phyloP scores from a whole-genome alignment of 2,113 vertebrate species.

The Zapus hudsonius region DNA sequence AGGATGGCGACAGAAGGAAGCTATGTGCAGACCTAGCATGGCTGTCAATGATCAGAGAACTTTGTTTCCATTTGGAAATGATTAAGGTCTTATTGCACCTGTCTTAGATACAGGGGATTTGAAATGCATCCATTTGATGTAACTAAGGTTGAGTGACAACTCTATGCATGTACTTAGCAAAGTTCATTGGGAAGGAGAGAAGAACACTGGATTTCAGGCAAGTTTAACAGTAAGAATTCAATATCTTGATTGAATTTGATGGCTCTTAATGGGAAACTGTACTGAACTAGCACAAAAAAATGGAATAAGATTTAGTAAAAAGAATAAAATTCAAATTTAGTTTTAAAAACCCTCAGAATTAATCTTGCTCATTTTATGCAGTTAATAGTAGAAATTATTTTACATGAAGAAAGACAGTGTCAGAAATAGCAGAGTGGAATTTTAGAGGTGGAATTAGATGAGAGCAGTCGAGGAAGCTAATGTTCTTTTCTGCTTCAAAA shows the following conservation, averaged over 20 bases:
- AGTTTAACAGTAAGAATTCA: conserved; percentile 62
- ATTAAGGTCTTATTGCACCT: conserved; percentile 78
- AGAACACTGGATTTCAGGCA: conserved; percentile 65
- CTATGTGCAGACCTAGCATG: not conserved
- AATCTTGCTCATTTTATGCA: conserved; percentile 65
- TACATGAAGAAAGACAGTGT: conserved; percentile 50
- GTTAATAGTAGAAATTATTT: conserved; percentile 68
- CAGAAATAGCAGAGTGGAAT: conserved; percentile 53
- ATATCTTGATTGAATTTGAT: conserved; percentile 65
- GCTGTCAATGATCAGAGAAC: conserved; percentile 55
- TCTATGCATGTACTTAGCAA: conserved; percentile 76
- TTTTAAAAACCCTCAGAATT: conserved; percentile 44
- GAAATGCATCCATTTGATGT: conserved; percentile 72
- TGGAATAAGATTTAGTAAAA: conserved; percentile 50
- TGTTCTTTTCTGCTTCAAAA: conserved; percentile 50
- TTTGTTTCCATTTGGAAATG: conserved; percentile 77
- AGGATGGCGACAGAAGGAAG: not conserved
- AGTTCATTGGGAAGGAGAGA: conserved; percentile 71
- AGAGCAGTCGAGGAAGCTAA: not conserved
- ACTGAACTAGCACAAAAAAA: conserved; percentile 58
- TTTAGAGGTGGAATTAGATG: conserved; percentile 48
- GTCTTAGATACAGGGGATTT: conserved; percentile 77
- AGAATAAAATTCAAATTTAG: conserved; percentile 62
- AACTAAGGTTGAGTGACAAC: conserved; percentile 79
- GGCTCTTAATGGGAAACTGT: conserved; percentile 66